phyloP scores from a whole-genome alignment of 2,888 invertebrate genomes.

The Apamea crenata region DNA sequence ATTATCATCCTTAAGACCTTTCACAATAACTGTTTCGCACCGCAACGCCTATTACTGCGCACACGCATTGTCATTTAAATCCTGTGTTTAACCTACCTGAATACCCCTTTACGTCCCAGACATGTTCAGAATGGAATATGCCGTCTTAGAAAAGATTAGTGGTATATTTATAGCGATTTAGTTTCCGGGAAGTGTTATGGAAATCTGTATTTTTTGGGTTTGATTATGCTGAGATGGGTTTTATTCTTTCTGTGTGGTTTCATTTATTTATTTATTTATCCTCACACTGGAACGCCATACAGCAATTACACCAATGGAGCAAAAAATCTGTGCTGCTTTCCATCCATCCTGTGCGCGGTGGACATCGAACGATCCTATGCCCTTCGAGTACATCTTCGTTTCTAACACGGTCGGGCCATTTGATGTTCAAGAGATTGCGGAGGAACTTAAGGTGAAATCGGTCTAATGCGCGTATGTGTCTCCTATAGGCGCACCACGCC shows the following conservation, averaged over 20 bases:
- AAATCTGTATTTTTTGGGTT: conserved; percentile 37
- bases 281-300: no score
- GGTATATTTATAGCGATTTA: conserved; percentile 61
- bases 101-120: conserved; percentile 67
- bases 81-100: conserved; percentile 87
- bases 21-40: conserved; percentile 84
- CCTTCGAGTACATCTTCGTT: no score
- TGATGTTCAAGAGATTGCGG: no score
- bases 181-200: conserved; percentile 66
- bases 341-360: no score
- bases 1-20: conserved; percentile 80
- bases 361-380: no score
- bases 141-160: conserved; percentile 70
- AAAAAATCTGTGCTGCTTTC: no score
- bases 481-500: no score
- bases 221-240: not conserved
- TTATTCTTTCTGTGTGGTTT: conserved; percentile 31
- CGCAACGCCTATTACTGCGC: conserved; percentile 87
- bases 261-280: no score
- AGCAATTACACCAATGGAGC: no score
- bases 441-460: no score
- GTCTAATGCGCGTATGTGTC: no score
- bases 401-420: no score
- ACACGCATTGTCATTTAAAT: conserved; percentile 86
- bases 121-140: conserved; percentile 74